phyloP scores from a whole-genome alignment of 2,797 vertebrate genomes.

The Ispidina picta region DNA sequence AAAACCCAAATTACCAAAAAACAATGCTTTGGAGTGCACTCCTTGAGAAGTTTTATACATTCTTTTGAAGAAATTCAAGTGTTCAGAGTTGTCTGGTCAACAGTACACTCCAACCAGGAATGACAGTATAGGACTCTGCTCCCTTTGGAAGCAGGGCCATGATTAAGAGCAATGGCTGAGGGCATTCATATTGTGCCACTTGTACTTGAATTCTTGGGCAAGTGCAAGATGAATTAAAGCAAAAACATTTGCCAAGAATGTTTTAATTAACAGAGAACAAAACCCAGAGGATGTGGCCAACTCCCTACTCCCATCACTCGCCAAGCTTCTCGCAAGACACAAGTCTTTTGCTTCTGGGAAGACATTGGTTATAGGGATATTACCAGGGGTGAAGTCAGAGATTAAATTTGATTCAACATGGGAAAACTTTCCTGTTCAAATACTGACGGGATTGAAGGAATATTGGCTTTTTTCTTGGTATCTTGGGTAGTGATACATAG shows the following conservation, averaged over 20 bases:
- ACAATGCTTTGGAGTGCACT: neutral
- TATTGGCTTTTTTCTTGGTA: slow-evolving; percentile 48
- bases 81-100: neutral
- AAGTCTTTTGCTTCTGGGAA: neutral
- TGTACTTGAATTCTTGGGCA: slow-evolving; percentile 1
- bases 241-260: neutral
- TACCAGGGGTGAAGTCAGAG: neutral
- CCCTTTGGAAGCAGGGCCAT: neutral
- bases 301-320: neutral
- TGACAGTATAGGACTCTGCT: neutral
- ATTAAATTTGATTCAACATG: neutral
- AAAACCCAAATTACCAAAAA: neutral
- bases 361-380: accelerated
- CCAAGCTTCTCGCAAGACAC: neutral
- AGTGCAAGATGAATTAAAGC: neutral
- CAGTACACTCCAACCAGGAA: neutral
- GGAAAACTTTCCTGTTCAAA: neutral
- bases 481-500: neutral
- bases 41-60: neutral
- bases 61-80: neutral
- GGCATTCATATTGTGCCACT: neutral
- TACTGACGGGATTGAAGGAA: slow-evolving; percentile 11
- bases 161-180: neutral
- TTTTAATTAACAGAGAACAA: neutral
- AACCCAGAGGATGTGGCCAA: neutral